phyloP scores from a whole-genome alignment of 2,888 invertebrate species.

The Ecdyonurus torrentis region DNA sequence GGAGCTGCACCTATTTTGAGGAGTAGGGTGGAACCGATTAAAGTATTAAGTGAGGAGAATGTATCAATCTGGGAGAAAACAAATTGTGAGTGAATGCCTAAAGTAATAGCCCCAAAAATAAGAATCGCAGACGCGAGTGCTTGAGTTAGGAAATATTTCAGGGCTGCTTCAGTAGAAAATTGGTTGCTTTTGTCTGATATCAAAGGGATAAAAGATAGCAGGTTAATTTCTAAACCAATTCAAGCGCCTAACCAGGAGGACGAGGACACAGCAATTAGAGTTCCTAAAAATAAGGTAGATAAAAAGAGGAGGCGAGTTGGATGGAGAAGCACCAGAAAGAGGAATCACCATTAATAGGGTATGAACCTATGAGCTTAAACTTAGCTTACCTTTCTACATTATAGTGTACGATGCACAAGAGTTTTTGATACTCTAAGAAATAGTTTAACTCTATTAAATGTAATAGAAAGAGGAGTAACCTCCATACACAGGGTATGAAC shows the following conservation, averaged over 20 bases:
- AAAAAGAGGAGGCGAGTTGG: constrained; percentile 35
- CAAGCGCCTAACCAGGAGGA: constrained; percentile 32
- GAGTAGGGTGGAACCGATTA: constrained; percentile 23
- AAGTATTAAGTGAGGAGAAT: constrained; percentile 21
- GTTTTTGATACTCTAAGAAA: constrained; percentile 40
- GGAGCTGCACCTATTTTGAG: constrained; percentile 40
- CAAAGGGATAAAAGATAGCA: constrained; percentile 40
- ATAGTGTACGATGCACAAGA: constrained; percentile 44
- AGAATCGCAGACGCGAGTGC: constrained; percentile 37
- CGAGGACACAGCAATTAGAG: constrained; percentile 32
- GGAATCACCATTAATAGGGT: constrained; percentile 31
- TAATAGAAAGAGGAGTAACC: constrained; percentile 36
- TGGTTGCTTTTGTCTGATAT: constrained; percentile 33
- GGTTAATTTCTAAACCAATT: constrained; percentile 46
- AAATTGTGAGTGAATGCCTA: constrained; percentile 22
- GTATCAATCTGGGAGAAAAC: constrained; percentile 22
- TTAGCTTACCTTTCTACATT: constrained; percentile 42
- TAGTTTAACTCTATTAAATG: constrained; percentile 44
- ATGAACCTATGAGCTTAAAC: constrained; percentile 30
- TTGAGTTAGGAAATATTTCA: constrained; percentile 44
- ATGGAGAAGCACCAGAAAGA: constrained; percentile 34
- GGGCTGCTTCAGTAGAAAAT: constrained; percentile 33
- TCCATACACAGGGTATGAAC: constrained; percentile 32
- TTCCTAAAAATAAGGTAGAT: constrained; percentile 29
- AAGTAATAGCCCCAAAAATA: constrained; percentile 30